Evolutionary conservation across 2,113 vertebrate genomes (phyloP).

Genomic region (Cricetomys ansorgei): DNA sequence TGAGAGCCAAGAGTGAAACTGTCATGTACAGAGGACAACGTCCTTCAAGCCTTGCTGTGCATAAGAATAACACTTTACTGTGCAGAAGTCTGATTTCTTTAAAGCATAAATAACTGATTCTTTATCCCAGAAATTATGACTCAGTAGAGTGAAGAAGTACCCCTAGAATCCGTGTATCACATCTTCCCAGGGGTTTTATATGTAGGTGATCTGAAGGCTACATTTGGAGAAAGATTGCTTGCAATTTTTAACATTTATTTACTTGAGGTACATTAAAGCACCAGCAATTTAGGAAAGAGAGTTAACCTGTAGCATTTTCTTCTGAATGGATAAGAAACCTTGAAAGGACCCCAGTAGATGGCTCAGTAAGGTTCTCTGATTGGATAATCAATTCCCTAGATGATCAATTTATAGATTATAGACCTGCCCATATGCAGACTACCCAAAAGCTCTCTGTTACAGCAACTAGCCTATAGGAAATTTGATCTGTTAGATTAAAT

Average conservation of each 20-base stretch:
- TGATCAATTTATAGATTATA: conserved; percentile 59
- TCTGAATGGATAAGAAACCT: conserved; percentile 29
- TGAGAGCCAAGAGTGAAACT: background rate
- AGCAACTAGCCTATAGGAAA: conserved; percentile 69
- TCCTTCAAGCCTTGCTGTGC: background rate
- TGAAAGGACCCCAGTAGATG: background rate
- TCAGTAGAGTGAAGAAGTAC: background rate
- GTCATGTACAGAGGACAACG: background rate
- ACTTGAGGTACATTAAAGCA: background rate
- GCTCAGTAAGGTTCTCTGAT: conserved; percentile 38
- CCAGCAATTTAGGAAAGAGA: background rate
- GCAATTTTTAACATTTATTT: background rate
- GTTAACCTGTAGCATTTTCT: conserved; percentile 17
- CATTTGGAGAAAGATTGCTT: background rate
- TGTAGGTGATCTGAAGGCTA: background rate
- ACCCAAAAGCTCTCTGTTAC: background rate
- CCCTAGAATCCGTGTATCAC: background rate
- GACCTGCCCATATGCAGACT: background rate
- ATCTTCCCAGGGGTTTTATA: background rate
- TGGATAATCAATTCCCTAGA: background rate
- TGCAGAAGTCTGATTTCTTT: background rate
- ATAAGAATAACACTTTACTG: background rate
- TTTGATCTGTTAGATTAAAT: conserved; percentile 68
- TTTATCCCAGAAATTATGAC: background rate
- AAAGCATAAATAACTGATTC: background rate